Percentiles rank a stretch among this genome's conserved stretches.
Conservation (phyloP, 2,113 vertebrate genomes). For the Protomyctophum bolini region DNA sequence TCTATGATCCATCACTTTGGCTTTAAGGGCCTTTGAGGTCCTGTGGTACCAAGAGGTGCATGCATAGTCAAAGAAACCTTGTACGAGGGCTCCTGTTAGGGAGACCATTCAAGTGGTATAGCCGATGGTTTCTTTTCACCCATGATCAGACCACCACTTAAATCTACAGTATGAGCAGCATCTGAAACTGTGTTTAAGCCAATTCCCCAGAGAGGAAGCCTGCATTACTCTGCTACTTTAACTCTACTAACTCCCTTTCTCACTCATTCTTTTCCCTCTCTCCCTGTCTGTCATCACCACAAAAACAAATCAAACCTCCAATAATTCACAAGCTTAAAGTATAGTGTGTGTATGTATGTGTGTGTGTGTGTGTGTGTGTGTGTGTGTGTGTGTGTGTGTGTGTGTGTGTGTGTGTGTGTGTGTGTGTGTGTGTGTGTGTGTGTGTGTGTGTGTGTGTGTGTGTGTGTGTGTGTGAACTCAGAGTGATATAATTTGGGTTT, state of each 20-base stretch:
- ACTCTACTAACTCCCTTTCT: slow-evolving; percentile 30
- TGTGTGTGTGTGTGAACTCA: no score
- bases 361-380: background rate
- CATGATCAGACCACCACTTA: slow-evolving; percentile 5
- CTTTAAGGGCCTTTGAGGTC: no score
- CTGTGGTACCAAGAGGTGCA: no score
- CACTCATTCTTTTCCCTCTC: background rate
- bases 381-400: background rate
- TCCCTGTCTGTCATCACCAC: slow-evolving; percentile 44
- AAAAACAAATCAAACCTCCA: slow-evolving; percentile 68
- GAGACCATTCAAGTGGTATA: no score
- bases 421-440: no score
- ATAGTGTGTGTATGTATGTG: slow-evolving; percentile 22
- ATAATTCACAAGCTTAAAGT: slow-evolving; percentile 65
- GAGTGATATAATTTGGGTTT: slow-evolving; percentile 13
- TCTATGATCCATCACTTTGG: no score
- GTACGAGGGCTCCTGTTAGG: no score
- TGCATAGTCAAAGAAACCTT: no score
- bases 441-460: no score
- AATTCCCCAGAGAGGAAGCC: slow-evolving; percentile 56
- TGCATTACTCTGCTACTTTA: slow-evolving; percentile 42
- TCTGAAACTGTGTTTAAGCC: slow-evolving; percentile 50
- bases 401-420: background rate
- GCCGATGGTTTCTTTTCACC: no score
- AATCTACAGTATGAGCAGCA: slow-evolving; percentile 50